Base-by-base conservation (phyloP, 2,113 vertebrate species). In the Origma solitaria region DNA sequence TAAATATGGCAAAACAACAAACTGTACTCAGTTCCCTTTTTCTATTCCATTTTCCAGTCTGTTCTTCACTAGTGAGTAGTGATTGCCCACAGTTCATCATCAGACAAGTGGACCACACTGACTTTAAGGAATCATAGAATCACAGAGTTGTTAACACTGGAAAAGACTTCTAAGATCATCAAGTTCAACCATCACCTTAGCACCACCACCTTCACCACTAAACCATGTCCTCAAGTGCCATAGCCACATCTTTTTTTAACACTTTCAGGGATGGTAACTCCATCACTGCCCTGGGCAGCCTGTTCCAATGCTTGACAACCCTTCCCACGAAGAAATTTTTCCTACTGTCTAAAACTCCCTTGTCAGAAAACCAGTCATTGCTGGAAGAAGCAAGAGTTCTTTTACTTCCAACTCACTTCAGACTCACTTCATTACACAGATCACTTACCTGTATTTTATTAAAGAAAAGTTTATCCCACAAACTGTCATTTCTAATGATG, bases 401-500 rank as follows among this genome's bases (percentile, higher is more conserved):
- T 54, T 77, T 42, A 10, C 17, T 44, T 64, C 16, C 38, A 25
- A 51, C 21, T 38, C 53, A 7, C 21, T 54, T 83, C 47, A 40
- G 33, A 10, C n/a, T n/a, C n/a, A n/a, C n/a, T n/a, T n/a, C n/a
- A n/a, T n/a, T n/a, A n/a, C n/a, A n/a, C n/a, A n/a, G 61, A 44
- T n/a, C 27, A 15, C 90, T 95, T 86, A 98, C 98, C 98, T 98
- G 98, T 87, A 98, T 98, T 96, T 98, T 98, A 71, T 98, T 98
- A 75, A 98, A 98, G 90, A 98, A 98, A 38, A 98, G 94, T 22
- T 97, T 98, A 68, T 98, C 98, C 98, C 98, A 98, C 82, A 98
- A 54, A 18, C 98, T 98, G 40, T 98, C 97, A 2, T 98, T 98
- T 45, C 98, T 95, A 57, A 98, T 98, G 72, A 98, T 98, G 47